Percentiles rank a stretch among this genome's conserved stretches.
Evolutionary conservation across 2,888 invertebrate species (phyloP).

Genomic region (Cephus spinipes): DNA sequence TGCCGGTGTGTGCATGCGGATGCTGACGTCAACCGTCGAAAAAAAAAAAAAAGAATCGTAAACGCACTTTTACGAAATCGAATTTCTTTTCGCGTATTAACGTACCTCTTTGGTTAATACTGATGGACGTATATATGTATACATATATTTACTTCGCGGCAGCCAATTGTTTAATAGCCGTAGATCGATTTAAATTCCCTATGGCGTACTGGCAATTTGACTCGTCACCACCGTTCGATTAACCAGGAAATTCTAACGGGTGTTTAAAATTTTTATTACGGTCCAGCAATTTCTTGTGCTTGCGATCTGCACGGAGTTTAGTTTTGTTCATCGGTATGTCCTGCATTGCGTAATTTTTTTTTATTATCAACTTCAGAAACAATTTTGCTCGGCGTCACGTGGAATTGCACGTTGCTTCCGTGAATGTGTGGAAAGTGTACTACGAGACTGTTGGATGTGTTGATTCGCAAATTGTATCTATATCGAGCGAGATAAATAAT

Average conservation of each 20-base stretch:
- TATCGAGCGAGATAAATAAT: neutral
- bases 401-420: neutral
- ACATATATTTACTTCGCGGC: neutral
- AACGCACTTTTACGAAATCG: slow-evolving; percentile 20
- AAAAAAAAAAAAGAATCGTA: slow-evolving; percentile 8
- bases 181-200: neutral
- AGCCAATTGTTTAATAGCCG: neutral
- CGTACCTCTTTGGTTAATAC: neutral
- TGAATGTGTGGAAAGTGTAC: neutral
- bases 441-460: neutral
- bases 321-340: neutral
- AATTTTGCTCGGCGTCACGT: neutral
- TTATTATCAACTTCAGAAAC: neutral
- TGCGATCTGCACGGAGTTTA: neutral
- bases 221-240: neutral
- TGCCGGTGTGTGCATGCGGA: slow-evolving; percentile 22
- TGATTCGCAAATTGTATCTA: neutral
- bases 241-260: neutral
- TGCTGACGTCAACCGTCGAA: slow-evolving; percentile 16
- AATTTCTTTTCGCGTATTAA: slow-evolving; percentile 1
- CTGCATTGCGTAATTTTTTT: neutral
- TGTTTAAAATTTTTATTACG: neutral
- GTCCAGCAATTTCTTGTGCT: neutral
- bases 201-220: neutral
- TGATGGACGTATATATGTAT: neutral